Evolutionary conservation across 2,888 invertebrate genomes (phyloP), one percentile per base, ranked within the genome.

Genomic region (Synanthedon andrenaeformis): DNA sequence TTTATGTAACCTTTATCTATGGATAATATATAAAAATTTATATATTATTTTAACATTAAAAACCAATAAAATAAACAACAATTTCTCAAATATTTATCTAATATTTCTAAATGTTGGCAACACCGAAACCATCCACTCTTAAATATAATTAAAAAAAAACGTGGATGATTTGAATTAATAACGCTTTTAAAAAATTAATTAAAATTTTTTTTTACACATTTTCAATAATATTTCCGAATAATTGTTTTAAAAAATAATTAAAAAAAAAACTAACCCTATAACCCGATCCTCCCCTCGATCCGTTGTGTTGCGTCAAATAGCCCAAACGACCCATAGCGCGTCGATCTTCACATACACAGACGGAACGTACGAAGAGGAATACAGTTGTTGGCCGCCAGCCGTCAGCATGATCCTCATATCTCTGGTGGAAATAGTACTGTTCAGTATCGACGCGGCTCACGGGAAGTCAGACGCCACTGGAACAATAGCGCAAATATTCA

Each of bases 381-480:
- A 98, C 88, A 93, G 91, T 57, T 97, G 99, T 72, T 93, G 92
- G 75, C 99, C 98, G 12, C 99, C 98, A 0, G 93, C 95, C 0
- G 72, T 99, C 53, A 95, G 96, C 70, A 97, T 99, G 94, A 91
- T 97, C 58, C 83, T 96, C 57, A 93, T 98, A 66, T 96, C 96
- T 4, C 68, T 97, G 56, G 84, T 96, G 62, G 96, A 98, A 90
- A 96, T 97, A 61, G 88, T 91, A 23, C 89, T 93, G 69, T 94
- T 91, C 75, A 89, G 88, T 83, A 74, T 87, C 70, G 76, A 90
- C 76, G 68, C 92, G 0, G 74, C 79, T 1, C 74, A 82, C 35
- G 84, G 84, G n/a, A 72, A 76, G 63, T 79, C 75, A 0, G 74
- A 80, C 51, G 87, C 90, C 35, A 88, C 92, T 41, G 96, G 97